phyloP scores from a whole-genome alignment of 1,140 invertebrate genomes.

The Leptinotarsa texana region DNA sequence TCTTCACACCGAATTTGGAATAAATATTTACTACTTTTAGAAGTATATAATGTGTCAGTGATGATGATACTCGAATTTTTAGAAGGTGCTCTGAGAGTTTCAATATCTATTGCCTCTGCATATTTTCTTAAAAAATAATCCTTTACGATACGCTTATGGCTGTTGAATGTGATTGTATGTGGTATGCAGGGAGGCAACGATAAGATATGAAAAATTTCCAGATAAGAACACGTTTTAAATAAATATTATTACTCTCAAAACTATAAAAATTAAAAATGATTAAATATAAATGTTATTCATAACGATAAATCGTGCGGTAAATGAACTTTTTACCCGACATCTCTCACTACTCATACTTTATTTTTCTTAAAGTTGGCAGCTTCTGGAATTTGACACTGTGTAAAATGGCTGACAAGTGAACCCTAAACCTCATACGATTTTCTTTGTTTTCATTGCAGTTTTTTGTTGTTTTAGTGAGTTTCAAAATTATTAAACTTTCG shows the following conservation, averaged over 20 bases:
- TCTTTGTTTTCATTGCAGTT: slow-evolving; percentile 55
- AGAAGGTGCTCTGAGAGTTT: no score
- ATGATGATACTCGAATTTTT: no score
- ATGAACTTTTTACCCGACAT: neutral
- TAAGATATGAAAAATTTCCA: slow-evolving; percentile 19
- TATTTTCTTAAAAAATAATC: neutral
- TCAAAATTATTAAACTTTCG: slow-evolving; percentile 12
- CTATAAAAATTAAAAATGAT: neutral
- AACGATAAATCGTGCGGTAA: neutral
- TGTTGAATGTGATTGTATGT: slow-evolving; percentile 23
- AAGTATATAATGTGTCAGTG: no score
- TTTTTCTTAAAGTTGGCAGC: slow-evolving; percentile 48
- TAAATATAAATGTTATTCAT: neutral
- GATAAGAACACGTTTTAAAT: slow-evolving; percentile 14
- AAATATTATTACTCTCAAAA: neutral
- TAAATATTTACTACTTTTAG: no score
- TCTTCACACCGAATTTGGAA: no score
- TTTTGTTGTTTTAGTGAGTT: slow-evolving; percentile 36
- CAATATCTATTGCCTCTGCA: no score
- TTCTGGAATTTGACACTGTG: slow-evolving; percentile 56
- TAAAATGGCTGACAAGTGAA: slow-evolving; percentile 54
- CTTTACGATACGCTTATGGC: slow-evolving; percentile 19
- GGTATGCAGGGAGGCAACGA: slow-evolving; percentile 16
- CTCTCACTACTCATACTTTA: slow-evolving; percentile 17
- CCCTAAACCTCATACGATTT: slow-evolving; percentile 53